Evolutionary conservation across 2,888 invertebrate genomes (phyloP), one percentile per base, ranked within the genome.

Genomic region (Globia sparganii): DNA sequence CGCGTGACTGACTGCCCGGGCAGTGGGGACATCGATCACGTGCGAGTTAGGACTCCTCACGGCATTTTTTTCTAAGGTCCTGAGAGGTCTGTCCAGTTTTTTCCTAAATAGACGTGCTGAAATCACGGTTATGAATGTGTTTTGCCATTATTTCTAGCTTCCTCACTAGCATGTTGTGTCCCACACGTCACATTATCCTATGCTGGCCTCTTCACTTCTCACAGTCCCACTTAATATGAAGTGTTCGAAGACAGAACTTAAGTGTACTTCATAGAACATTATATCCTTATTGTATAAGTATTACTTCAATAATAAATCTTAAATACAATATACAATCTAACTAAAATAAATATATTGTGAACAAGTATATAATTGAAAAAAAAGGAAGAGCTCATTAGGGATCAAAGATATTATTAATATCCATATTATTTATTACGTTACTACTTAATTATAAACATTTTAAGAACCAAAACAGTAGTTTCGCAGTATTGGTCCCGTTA

Each of bases 1-100:
- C 73, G 9, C 77, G 81, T 83, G 83, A 84, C 65, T 83, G 83
- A 84, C 65, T 59, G 28, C 2, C 15, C 53, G 13, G 61, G n/a
- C 58, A 37, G 25, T 31, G 37, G 11, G 11, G 49, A 15, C 37
- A 67, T 49, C 31, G 56, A 37, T 58, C 80, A 76, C 77, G 76
- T 65, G 53, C 5, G 6, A 8, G 18, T 18, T 9, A 49, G 46
- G 4, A 58, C 28, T 46, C 28, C 25, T 31, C 21, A 46, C 2
- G 28, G 8, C 13, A 2, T 61, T 31, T 25, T 15, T 69, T 64
- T 77, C 61, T 37, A 1, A 9, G 15, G 0, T 4, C n/a, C 1
- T 11, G 1, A 4, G 3, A 11, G 15, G 18, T 21, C 28, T 28
- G 64, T 2, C 31, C 13, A 8, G 25, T 0, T 28, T 21, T 28